Evolutionary conservation across 2,888 invertebrate genomes (phyloP).

Genomic region (Gymnosoma rotundatum): DNA sequence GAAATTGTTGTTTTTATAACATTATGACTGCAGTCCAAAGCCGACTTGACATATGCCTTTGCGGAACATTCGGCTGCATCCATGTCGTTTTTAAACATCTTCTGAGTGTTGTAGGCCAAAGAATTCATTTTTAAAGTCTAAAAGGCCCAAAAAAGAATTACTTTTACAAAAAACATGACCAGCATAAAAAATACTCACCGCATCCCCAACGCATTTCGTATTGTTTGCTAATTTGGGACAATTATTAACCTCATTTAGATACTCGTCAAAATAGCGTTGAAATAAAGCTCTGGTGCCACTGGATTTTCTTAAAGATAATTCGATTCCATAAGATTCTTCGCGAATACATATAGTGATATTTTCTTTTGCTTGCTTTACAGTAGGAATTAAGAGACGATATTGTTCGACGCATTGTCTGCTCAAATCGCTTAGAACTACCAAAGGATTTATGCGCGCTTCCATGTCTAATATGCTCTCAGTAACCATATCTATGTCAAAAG

Average conservation of each 20-base stretch:
- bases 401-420: conserved; percentile 69
- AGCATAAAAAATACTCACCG: conserved; percentile 10
- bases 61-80: conserved; percentile 30
- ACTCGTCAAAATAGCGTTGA: conserved; percentile 27
- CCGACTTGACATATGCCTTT: conserved; percentile 32
- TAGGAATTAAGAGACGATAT: conserved; percentile 62
- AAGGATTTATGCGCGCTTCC: conserved; percentile 60
- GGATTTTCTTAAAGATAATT: no score
- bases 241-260: background rate
- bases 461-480: conserved; percentile 38
- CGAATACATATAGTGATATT: conserved; percentile 56
- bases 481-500: background rate
- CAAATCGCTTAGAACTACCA: conserved; percentile 63
- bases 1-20: conserved; percentile 15
- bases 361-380: conserved; percentile 32
- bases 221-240: background rate
- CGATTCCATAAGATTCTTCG: background rate
- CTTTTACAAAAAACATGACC: background rate
- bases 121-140: conserved; percentile 31
- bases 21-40: conserved; percentile 54
- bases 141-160: background rate
- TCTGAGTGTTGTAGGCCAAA: conserved; percentile 13
- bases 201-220: background rate
- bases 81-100: conserved; percentile 41
- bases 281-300: conserved; percentile 6